Conservation (phyloP, 2,113 vertebrate species). For the Himantopus leucocephalus region DNA sequence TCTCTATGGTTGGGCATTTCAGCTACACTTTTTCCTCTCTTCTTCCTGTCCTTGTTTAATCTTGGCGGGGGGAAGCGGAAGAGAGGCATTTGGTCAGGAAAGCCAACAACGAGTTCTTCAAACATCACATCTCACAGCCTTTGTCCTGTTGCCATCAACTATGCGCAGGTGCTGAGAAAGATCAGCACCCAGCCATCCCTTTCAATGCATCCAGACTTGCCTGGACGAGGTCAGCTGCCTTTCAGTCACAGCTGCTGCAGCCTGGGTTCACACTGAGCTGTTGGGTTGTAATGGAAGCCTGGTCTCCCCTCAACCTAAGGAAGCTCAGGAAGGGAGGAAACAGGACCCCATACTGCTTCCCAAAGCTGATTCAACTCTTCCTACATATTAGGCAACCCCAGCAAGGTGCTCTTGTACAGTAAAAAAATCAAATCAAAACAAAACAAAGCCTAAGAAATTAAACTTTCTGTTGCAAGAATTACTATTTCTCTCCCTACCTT, state of each 20-base stretch:
- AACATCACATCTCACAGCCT: not conserved
- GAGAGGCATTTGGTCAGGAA: not conserved
- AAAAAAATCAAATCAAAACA: not conserved
- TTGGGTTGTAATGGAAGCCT: not conserved
- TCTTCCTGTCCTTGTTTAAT: not conserved
- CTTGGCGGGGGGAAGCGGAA: not conserved
- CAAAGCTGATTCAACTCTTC: not conserved
- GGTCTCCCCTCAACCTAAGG: not conserved
- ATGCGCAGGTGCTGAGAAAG: not conserved
- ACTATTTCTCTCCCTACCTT: not conserved
- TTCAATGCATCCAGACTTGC: not conserved
- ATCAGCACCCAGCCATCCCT: not conserved
- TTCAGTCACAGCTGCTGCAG: not conserved
- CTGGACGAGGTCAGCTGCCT: not conserved
- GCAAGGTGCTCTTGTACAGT: not conserved
- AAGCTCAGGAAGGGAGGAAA: not conserved
- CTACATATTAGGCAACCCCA: not conserved
- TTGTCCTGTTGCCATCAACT: not conserved
- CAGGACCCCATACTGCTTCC: not conserved
- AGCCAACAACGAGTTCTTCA: not conserved
- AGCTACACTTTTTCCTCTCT: not conserved
- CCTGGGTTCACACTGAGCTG: not conserved
- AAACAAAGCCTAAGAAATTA: not conserved
- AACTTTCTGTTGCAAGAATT: not conserved
- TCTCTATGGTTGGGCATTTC: not conserved